Evolutionary conservation across 2,797 vertebrate species (phyloP), one percentile per base, ranked within the genome.

Genomic region (Phrynocephalus vlangalii): DNA sequence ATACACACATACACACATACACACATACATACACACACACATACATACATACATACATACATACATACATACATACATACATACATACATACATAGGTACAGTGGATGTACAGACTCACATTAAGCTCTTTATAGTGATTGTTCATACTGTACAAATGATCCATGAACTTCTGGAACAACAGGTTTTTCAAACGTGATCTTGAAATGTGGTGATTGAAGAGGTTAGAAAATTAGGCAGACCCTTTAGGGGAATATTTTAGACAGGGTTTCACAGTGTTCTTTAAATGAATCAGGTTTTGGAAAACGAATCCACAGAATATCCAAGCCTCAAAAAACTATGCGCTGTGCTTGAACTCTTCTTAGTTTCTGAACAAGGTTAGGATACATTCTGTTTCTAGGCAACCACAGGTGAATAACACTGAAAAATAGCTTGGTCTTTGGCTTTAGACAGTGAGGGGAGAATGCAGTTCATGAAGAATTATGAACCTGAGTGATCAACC

Each of bases 361-460:
- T 77, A 0, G 84, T 91, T 63, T 88, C 87, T 92, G 92, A 93
- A 95, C 94, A 89, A 95, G 94, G 92, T 95, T 94, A 93, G 92
- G 92, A 93, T 94, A 93, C 90, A 91, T 93, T 94, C 93, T 94
- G 94, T 93, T 96, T 91, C 92, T 91, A 94, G 94, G 93, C 92
- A 94, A 86, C 79, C 24, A 87, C 79, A 95, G 92, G 91, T 95
- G 95, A 95, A 94, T 93, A 95, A 95, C 95, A 86, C 90, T 92
- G 92, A 93, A 95, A 95, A 94, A 95, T 94, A 90, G 85, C 89
- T 93, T 92, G 85, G 78, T 20, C 8, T 87, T 56, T 87, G 90
- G 87, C 93, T 91, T 86, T 91, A 93, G 92, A 92, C 94, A 89
- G 89, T 93, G 83, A 94, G 94, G 20, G 60, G 24, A 94, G 95